Evolutionary conservation across 2,888 invertebrate genomes (phyloP), one percentile per base, ranked within the genome.

Genomic region (Drosophila eohydei): DNA sequence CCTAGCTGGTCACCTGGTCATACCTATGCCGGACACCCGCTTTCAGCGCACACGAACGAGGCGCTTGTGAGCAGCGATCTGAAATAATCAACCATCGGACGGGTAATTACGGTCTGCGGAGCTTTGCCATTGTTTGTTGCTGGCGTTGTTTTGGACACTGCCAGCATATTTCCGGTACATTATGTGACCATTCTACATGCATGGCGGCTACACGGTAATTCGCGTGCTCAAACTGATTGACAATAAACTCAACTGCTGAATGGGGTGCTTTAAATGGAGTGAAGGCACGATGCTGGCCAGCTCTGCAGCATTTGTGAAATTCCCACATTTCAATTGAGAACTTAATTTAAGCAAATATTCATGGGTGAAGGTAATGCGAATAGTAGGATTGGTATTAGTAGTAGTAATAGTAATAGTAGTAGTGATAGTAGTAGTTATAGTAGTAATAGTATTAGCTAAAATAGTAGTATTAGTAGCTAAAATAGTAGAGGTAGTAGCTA

Each of bases 1-100:
- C 3, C 11, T 14, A 12, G 4, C 21, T 34, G 4, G 3, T 12
- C 21, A 14, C 4, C 21, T 51, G 48, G 34, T 8, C 32, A 12
- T 16, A 16, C 7, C 50, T 12, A 6, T 50, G 32, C 9, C 30
- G 48, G 34, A 36, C 34, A 34, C 36, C 4, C 51, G 14, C 14
- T 36, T 36, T 14, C 11, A 30, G 30, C 16, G 16, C 40, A 16
- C 38, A 38, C 38, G n/a, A 28, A 40, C 38, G 30, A 3, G 30
- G 38, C 38, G 38, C 11, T 55, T 43, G 34, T 43, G 55, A 43
- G 32, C 54, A 43, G 28, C 26, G 54, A 41, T 43, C 34, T 26
- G 32, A 61, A 55, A 34, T 55, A 34, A 54, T 54, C 55, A 41
- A 28, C 55, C 55, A 14, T 43, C 12, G 9, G 41, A 26, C 12